These are phyloP conservation scores for Enteromius treurensis DNA, from an alignment of 2,797 vertebrate genomes.

Conservation along the genomic window DNA sequence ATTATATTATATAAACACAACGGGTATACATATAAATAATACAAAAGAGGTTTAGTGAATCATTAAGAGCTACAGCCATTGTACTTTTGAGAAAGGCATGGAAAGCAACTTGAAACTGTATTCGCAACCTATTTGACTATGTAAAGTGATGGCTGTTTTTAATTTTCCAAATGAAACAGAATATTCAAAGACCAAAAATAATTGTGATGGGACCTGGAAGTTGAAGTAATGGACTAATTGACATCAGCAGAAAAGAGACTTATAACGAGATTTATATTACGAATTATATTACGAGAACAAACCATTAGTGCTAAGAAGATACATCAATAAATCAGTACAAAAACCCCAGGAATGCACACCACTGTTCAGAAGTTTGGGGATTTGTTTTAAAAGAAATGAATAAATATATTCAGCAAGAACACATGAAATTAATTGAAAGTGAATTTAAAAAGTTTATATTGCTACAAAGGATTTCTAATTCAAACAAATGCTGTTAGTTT, in stretches of 20 bases:
- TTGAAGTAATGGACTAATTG: background rate
- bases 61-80: background rate
- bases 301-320: background rate
- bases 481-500: background rate
- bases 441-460: background rate
- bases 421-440: background rate
- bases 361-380: background rate
- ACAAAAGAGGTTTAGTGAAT: background rate
- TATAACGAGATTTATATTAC: too few relatives aligned
- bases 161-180: background rate
- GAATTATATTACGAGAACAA: background rate
- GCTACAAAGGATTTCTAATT: background rate
- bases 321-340: background rate
- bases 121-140: slow-evolving; percentile 10
- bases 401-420: background rate
- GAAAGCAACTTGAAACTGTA: background rate
- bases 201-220: background rate
- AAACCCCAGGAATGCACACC: background rate
- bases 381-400: background rate
- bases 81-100: background rate
- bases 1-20: background rate
- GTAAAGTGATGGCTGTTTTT: background rate
- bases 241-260: background rate
- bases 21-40: background rate
- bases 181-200: slow-evolving; percentile 3